A percentile compares a stretch with the other conserved stretches of the same genome.
Evolutionary conservation across 1,140 invertebrate species (phyloP).

Genomic region (Lepidurus packardi): DNA sequence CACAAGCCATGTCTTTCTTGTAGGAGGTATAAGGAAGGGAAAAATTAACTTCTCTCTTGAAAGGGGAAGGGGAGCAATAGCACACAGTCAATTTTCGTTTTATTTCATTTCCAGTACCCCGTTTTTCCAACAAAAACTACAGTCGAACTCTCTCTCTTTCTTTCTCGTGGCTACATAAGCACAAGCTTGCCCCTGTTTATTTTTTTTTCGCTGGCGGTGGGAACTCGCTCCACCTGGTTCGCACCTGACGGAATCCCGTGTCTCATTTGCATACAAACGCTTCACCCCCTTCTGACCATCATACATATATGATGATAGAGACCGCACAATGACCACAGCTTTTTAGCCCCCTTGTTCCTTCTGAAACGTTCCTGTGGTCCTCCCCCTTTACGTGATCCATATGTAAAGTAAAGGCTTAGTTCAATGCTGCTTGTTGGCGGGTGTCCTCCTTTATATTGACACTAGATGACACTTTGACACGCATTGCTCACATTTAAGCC

Average conservation of each 20-base stretch:
- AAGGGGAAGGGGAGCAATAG: not conserved
- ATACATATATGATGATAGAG: slow-evolving; percentile 19
- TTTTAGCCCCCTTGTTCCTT: not conserved
- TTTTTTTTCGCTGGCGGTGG: not conserved
- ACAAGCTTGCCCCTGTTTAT: not conserved
- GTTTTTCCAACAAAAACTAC: not conserved
- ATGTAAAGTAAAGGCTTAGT: not conserved
- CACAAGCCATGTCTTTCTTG: not conserved
- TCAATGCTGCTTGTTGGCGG: not conserved
- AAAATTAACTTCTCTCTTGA: not conserved
- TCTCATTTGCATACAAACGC: slow-evolving; percentile 21
- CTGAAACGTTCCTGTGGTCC: not conserved
- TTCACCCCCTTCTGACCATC: slow-evolving; percentile 20
- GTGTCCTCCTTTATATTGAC: not conserved
- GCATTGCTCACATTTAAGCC: not conserved
- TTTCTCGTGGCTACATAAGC: not conserved
- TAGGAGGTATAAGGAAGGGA: not conserved
- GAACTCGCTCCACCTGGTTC: slow-evolving; percentile 13
- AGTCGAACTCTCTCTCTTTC: not conserved
- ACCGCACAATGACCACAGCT: not conserved
- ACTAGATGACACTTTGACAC: not conserved
- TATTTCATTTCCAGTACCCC: not conserved
- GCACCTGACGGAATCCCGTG: slow-evolving; percentile 13
- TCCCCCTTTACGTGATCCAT: not conserved
- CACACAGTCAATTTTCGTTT: not conserved